Conservation (phyloP, 2,113 vertebrate genomes). For the Cyanoramphus novaezelandiae region DNA sequence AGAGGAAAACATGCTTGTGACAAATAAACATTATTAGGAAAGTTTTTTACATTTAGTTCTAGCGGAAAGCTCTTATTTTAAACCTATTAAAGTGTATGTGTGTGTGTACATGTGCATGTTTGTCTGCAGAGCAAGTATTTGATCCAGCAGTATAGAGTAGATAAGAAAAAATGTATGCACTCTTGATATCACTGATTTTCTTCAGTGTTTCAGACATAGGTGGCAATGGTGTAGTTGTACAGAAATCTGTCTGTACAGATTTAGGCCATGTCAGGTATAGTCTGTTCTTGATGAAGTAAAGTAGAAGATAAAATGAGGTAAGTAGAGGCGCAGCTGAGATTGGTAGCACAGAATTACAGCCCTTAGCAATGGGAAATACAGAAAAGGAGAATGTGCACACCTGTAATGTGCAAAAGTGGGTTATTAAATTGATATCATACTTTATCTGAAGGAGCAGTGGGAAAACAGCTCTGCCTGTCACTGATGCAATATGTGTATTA, state of each 20-base stretch:
- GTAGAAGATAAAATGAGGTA: not conserved
- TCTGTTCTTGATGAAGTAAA: conserved; percentile 10
- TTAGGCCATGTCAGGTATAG: not conserved
- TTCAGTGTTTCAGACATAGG: not conserved
- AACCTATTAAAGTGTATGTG: not conserved
- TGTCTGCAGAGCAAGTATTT: not conserved
- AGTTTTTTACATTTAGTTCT: conserved; percentile 6
- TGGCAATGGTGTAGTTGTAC: not conserved
- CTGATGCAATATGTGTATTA: not conserved
- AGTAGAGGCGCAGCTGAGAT: not conserved
- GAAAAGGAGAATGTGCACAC: not conserved
- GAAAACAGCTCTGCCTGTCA: not conserved
- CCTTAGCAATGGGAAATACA: not conserved
- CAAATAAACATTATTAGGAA: not conserved
- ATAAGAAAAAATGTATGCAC: not conserved
- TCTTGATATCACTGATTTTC: not conserved
- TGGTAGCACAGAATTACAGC: not conserved
- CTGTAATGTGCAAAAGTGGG: not conserved
- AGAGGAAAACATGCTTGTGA: not conserved
- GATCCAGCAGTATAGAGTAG: not conserved
- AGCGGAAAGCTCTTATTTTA: not conserved
- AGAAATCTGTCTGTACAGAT: not conserved
- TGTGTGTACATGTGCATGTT: fast-evolving
- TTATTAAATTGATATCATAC: not conserved
- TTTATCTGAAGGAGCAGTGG: not conserved